Percentiles rank a stretch among this genome's conserved stretches.
Evolutionary conservation across 2,888 invertebrate species (phyloP).

Genomic region (Melitaea athalia): DNA sequence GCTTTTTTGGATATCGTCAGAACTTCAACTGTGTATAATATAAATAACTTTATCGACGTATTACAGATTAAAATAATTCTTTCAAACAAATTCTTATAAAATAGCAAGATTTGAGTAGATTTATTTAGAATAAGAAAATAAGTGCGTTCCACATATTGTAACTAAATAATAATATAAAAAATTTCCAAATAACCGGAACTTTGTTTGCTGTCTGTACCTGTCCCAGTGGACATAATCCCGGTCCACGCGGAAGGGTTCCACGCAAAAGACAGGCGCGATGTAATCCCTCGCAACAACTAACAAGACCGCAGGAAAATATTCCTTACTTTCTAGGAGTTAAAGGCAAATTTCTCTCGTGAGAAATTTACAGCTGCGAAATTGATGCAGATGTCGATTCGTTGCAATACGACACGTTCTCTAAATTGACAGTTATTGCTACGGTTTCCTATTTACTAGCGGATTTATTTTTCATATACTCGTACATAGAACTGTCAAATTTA

Average conservation of each 20-base stretch:
- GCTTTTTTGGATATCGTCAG: too few relatives aligned
- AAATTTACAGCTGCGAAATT: constrained; percentile 41
- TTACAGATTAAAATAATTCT: too few relatives aligned
- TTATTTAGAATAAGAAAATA: too few relatives aligned
- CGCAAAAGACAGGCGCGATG: constrained; percentile 68
- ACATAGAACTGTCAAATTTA: too few relatives aligned
- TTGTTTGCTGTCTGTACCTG: constrained; percentile 52
- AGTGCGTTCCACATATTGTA: too few relatives aligned
- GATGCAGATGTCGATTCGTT: constrained; percentile 49
- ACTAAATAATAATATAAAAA: neutral
- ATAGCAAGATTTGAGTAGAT: too few relatives aligned
- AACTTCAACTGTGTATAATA: too few relatives aligned
- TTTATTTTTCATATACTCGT: neutral
- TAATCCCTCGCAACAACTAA: constrained; percentile 45
- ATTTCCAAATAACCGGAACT: neutral
- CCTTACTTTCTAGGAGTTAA: constrained; percentile 9
- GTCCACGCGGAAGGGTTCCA: constrained; percentile 71
- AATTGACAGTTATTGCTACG: constrained; percentile 49
- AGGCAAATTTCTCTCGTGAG: constrained; percentile 16
- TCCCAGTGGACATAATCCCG: constrained; percentile 55
- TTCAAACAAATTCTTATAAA: too few relatives aligned
- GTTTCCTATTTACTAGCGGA: constrained; percentile 53
- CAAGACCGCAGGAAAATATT: constrained; percentile 17
- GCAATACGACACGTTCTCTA: constrained; percentile 42
- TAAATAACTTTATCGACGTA: too few relatives aligned